A percentile compares a stretch with the other conserved stretches of the same genome.
Conservation (phyloP, 2,888 invertebrate species). For the Nomada fucata region DNA sequence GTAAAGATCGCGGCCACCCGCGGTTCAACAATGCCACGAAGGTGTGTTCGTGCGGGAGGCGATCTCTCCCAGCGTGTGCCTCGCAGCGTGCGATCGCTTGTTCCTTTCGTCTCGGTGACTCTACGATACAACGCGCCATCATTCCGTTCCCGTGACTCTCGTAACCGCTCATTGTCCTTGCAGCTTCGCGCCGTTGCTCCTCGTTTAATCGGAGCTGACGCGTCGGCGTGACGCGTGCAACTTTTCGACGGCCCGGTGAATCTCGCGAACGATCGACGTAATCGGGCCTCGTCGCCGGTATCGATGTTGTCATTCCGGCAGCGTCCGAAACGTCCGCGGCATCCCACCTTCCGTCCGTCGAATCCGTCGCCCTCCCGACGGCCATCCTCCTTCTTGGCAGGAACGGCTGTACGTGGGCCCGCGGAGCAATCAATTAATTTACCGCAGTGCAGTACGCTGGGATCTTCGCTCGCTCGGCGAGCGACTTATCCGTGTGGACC, state of each 20-base stretch:
- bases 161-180: constrained; percentile 9
- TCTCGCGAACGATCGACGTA: background rate
- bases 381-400: constrained; percentile 45
- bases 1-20: constrained; percentile 76
- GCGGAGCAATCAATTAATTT: constrained; percentile 73
- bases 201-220: background rate
- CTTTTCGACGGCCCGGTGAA: background rate
- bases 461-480: constrained; percentile 42
- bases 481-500: constrained; percentile 42
- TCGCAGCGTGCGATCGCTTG: constrained; percentile 66
- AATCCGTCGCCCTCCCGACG: constrained; percentile 19
- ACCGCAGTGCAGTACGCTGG: constrained; percentile 68
- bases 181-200: constrained; percentile 29
- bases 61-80: constrained; percentile 74
- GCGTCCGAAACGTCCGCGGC: background rate
- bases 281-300: background rate
- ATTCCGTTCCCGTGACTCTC: constrained; percentile 13
- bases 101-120: constrained; percentile 61
- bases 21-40: constrained; percentile 70
- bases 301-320: background rate
- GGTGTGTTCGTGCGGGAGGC: constrained; percentile 66
- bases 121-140: constrained; percentile 41
- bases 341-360: background rate
- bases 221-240: background rate
- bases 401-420: constrained; percentile 69